Percentiles rank a stretch among this genome's conserved stretches.
phyloP scores from a whole-genome alignment of 2,888 invertebrate genomes.

The Erpobdella octoculata region DNA sequence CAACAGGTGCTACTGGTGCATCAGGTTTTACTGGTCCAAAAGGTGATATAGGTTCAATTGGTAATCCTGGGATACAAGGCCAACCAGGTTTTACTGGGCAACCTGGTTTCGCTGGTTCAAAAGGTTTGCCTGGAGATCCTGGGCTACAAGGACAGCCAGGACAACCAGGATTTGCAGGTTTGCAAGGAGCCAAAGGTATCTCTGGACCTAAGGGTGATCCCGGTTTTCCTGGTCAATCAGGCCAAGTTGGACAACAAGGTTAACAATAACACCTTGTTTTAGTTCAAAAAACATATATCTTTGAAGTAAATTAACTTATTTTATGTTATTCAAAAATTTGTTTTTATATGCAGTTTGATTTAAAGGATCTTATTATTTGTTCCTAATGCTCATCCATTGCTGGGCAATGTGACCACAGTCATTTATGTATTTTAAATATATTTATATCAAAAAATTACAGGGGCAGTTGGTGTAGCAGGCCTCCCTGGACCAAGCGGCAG shows the following conservation, averaged over 20 bases:
- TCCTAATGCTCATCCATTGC: no score
- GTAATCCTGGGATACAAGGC: constrained; percentile 24
- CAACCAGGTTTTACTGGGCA: constrained; percentile 30
- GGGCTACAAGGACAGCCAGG: constrained; percentile 29
- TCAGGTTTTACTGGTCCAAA: constrained; percentile 27
- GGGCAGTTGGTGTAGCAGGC: constrained; percentile 22
- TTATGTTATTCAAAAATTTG: neutral
- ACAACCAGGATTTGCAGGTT: constrained; percentile 25
- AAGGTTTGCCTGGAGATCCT: constrained; percentile 38
- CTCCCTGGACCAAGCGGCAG: constrained; percentile 33
- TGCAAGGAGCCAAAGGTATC: constrained; percentile 29
- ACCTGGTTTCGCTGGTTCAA: constrained; percentile 32
- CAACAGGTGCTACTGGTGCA: constrained; percentile 24
- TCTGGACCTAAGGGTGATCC: constrained; percentile 10
- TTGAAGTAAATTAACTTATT: neutral
- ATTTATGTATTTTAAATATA: neutral
- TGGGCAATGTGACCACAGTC: no score
- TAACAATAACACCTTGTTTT: neutral
- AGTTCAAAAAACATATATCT: neutral
- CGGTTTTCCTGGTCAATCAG: neutral
- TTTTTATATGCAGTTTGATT: no score
- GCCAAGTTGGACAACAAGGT: neutral
- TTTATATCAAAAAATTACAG: neutral
- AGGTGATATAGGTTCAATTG: constrained; percentile 27
- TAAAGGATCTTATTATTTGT: no score